Percentiles rank a stretch among this genome's conserved stretches.
phyloP scores from a whole-genome alignment of 2,888 invertebrate genomes.

The Epinotia bilunana region DNA sequence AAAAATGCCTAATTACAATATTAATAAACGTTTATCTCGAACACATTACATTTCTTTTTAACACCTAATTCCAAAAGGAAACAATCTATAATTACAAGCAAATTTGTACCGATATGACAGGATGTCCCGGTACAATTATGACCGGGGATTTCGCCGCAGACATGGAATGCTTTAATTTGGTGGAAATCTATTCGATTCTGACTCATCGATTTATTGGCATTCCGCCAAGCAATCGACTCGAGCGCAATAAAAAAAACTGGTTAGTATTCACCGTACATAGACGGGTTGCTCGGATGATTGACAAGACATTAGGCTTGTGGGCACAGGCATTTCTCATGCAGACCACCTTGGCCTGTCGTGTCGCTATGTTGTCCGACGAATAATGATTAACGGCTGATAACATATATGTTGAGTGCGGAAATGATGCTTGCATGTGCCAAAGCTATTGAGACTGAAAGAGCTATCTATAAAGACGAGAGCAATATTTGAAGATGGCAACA shows the following conservation, averaged over 20 bases:
- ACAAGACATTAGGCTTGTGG: slow-evolving; percentile 77
- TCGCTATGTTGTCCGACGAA: slow-evolving; percentile 62
- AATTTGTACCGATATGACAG: not conserved
- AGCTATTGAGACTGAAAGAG: not conserved
- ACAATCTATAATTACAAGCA: not conserved
- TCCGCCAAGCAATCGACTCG: slow-evolving; percentile 53
- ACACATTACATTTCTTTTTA: not conserved
- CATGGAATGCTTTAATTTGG: slow-evolving; percentile 36
- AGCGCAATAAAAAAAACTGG: slow-evolving; percentile 67
- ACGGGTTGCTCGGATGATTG: slow-evolving; percentile 72
- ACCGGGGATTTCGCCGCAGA: slow-evolving; percentile 26
- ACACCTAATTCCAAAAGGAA: slow-evolving; percentile 3
- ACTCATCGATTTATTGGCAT: slow-evolving; percentile 72
- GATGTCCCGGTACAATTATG: slow-evolving; percentile 37
- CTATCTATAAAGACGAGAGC: not conserved
- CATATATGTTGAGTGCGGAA: slow-evolving; percentile 26
- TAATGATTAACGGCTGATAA: slow-evolving; percentile 57
- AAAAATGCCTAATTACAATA: too few species aligned
- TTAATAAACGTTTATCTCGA: too few species aligned
- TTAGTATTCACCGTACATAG: slow-evolving; percentile 65
- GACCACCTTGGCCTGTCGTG: slow-evolving; percentile 66
- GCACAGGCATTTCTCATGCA: slow-evolving; percentile 65
- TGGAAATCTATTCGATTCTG: slow-evolving; percentile 50
- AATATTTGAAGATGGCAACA: not conserved
- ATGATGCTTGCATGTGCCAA: slow-evolving; percentile 9